These are phyloP conservation scores for Liolophura sinensis DNA, from an alignment of 1,140 invertebrate species.

Conservation along the genomic window DNA sequence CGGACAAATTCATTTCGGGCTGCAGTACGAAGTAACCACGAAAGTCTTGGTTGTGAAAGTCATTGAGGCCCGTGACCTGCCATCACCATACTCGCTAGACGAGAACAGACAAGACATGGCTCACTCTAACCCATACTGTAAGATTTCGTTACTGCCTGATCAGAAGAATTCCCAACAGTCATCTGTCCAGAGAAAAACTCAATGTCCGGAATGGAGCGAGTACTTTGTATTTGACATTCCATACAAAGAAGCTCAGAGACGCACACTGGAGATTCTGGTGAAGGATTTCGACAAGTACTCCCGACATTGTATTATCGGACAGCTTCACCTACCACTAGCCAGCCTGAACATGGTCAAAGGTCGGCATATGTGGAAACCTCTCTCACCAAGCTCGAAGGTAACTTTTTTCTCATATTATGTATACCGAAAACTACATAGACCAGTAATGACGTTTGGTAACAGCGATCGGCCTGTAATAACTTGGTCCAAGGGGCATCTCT, in stretches of 20 bases:
- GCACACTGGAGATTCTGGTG: constrained; percentile 51
- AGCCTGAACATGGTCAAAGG: constrained; percentile 58
- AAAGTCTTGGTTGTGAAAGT: constrained; percentile 56
- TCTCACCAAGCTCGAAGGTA: constrained; percentile 56
- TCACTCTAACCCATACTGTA: constrained; percentile 60
- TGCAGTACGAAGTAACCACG: constrained; percentile 56
- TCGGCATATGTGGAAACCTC: constrained; percentile 60
- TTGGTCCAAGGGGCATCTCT: too few relatives aligned
- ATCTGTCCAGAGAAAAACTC: constrained; percentile 54
- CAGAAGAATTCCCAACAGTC: constrained; percentile 55
- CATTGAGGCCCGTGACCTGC: constrained; percentile 58
- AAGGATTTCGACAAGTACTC: constrained; percentile 59
- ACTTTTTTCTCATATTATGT: constrained; percentile 10
- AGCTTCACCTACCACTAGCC: constrained; percentile 47
- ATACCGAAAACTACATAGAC: too few relatives aligned
- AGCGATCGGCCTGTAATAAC: too few relatives aligned
- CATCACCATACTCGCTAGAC: constrained; percentile 53
- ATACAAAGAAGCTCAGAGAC: constrained; percentile 44
- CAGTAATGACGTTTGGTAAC: too few relatives aligned
- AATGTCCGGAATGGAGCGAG: constrained; percentile 54
- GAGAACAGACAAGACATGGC: constrained; percentile 56
- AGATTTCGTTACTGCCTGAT: constrained; percentile 51
- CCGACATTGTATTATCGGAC: constrained; percentile 53
- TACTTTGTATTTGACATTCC: constrained; percentile 54
- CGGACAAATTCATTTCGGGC: constrained; percentile 57